A percentile compares a stretch with the other conserved stretches of the same genome.
phyloP scores from a whole-genome alignment of 2,888 invertebrate genomes.

The Hypolimnas misippus region DNA sequence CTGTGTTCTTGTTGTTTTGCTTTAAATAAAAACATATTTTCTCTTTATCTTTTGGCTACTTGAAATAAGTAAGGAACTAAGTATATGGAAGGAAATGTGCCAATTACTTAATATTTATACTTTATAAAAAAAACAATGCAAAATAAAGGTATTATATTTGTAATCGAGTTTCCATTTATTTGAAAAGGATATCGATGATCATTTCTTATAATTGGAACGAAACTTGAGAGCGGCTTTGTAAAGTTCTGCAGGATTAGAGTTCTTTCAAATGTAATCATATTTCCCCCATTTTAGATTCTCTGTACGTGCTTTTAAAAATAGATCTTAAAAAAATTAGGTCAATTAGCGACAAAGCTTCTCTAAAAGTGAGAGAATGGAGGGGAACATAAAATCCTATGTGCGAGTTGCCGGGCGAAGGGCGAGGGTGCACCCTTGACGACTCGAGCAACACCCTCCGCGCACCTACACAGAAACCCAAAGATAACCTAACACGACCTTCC shows the following conservation, averaged over 20 bases:
- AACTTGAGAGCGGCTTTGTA: slow-evolving; percentile 24
- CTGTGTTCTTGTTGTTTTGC: too few relatives aligned
- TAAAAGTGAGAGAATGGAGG: slow-evolving; percentile 57
- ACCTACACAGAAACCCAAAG: slow-evolving; percentile 43
- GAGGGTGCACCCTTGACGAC: slow-evolving; percentile 62
- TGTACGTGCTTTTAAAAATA: slow-evolving; percentile 48
- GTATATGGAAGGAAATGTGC: too few relatives aligned
- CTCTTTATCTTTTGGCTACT: too few relatives aligned
- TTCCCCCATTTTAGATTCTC: slow-evolving; percentile 50
- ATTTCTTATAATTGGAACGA: slow-evolving; percentile 5
- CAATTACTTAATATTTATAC: too few relatives aligned
- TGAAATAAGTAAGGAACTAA: too few relatives aligned
- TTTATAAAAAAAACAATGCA: too few relatives aligned
- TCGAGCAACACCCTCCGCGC: slow-evolving; percentile 53
- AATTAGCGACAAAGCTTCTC: slow-evolving; percentile 68
- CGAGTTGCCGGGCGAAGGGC: slow-evolving; percentile 64
- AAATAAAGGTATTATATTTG: not conserved
- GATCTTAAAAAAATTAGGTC: slow-evolving; percentile 71
- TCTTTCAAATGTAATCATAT: slow-evolving; percentile 52
- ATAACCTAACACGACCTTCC: slow-evolving; percentile 7
- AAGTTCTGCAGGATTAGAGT: slow-evolving; percentile 44
- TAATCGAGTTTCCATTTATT: not conserved
- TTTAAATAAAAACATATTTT: too few relatives aligned
- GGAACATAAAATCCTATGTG: slow-evolving; percentile 58
- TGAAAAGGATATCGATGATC: not conserved